Base-by-base conservation (phyloP, 2,113 vertebrate genomes). In the Oncorhynchus gorbuscha region DNA sequence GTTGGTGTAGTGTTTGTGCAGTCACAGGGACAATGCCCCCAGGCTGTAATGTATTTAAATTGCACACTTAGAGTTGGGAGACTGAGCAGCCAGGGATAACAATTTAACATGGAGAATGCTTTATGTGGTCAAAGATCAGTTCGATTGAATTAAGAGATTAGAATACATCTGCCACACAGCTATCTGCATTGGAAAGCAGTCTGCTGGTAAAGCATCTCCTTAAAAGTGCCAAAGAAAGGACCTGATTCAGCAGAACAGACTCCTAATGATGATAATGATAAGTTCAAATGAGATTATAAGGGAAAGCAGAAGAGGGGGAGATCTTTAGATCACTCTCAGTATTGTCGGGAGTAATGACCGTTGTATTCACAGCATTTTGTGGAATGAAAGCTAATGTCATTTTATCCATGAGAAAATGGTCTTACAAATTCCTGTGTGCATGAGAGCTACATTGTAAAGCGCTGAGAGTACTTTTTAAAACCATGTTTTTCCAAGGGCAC, bases 101-200 rank as follows among this genome's bases (percentile, higher is more conserved):
- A 74, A 76, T 89, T 87, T 87, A 88, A 90, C 87, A 84, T 86
- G 80, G 79, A 84, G 86, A 92, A 84, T 78, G 87, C 84, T 84
- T 88, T 87, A 82, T 83, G 78, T 86, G 88, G 89, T 91, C 90
- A 91, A 90, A 91, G 90, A 90, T 89, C 86, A 89, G 83, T 83
- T 84, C 74, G 90, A 92, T 91, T 90, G 84, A 91, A 92, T 93
- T 91, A 91, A 90, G 88, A 90, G 89, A 92, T 90, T 89, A 89
- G 83, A 91, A 86, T 88, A 85, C 85, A 84, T 92, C 86, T 89
- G 85, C 81, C 86, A 86, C 0, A 64, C 84, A 87, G 83, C 89
- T 86, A 84, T 86, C 76, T 84, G 81, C 83, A 80, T 88, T 90
- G 81, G 84, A 76, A 67, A 83, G 81, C 74, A 66, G 79, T 73